A percentile compares a stretch with the other conserved stretches of the same genome.
Conservation (phyloP, 2,797 vertebrate species). For the Gambusia yucatana region DNA sequence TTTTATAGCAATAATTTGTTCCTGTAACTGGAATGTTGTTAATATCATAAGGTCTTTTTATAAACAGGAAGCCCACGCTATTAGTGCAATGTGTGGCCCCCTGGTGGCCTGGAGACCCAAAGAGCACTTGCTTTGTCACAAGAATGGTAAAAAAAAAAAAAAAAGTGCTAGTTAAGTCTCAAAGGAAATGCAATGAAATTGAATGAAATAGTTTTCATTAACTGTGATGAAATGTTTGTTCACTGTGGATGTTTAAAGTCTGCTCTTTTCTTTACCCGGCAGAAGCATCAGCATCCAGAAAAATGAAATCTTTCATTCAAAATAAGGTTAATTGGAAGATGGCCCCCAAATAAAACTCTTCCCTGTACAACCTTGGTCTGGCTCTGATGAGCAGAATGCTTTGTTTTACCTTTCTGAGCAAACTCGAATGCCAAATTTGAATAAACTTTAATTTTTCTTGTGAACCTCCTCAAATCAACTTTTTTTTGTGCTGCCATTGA, state of each 20-base stretch:
- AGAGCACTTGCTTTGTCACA: background rate
- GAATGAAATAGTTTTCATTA: background rate
- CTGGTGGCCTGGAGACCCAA: background rate
- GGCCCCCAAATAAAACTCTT: background rate
- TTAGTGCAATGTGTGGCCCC: background rate
- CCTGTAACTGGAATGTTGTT: background rate
- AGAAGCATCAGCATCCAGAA: background rate
- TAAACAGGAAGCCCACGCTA: background rate
- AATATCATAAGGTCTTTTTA: background rate
- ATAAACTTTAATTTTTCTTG: background rate
- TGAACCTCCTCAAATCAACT: background rate
- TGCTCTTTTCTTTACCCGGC: background rate
- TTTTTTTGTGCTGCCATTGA: background rate
- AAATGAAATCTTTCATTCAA: background rate
- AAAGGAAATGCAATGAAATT: background rate
- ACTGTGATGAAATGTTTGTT: background rate
- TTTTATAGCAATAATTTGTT: background rate
- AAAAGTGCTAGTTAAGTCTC: background rate
- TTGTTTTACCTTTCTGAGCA: background rate
- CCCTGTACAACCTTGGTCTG: background rate
- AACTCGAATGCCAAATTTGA: background rate
- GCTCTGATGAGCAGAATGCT: background rate
- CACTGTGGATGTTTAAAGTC: background rate
- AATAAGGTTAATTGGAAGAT: slow-evolving; percentile 1
- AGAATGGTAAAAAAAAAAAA: background rate